phyloP scores from a whole-genome alignment of 2,888 invertebrate species.

The Caenorhabditis imperialis region DNA sequence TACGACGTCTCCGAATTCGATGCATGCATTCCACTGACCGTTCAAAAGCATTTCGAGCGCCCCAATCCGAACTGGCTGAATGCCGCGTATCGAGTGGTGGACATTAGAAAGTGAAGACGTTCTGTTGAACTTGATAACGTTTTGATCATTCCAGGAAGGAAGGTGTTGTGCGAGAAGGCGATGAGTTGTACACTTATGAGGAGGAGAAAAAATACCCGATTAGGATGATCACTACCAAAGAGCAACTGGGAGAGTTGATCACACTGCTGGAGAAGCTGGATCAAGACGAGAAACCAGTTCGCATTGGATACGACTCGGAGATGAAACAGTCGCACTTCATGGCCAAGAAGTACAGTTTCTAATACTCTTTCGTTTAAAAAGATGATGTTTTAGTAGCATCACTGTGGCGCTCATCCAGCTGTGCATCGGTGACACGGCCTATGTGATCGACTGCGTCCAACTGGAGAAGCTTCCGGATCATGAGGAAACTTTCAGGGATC shows the following conservation, averaged over 20 bases:
- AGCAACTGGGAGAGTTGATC: conserved; percentile 2
- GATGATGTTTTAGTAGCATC: not conserved
- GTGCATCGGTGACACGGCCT: conserved; percentile 26
- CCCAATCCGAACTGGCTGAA: not conserved
- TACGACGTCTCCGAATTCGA: not conserved
- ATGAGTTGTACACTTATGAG: not conserved
- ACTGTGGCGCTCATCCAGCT: conserved; percentile 55
- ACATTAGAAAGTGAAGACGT: conserved; percentile 5
- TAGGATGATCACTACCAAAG: not conserved
- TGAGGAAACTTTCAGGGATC: conserved; percentile 26
- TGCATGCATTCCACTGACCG: not conserved
- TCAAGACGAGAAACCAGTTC: not conserved
- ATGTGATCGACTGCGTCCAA: conserved; percentile 46
- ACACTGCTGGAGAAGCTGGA: not conserved
- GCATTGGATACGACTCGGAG: conserved; percentile 29
- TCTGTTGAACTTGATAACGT: too few relatives aligned
- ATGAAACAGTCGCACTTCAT: conserved; percentile 1
- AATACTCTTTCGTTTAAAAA: not conserved
- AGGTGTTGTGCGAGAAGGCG: not conserved
- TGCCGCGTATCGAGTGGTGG: conserved; percentile 5
- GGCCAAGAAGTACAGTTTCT: not conserved
- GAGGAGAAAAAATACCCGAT: not conserved
- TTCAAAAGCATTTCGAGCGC: not conserved
- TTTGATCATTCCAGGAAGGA: not conserved
- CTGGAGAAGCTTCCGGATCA: conserved; percentile 22